A percentile compares a stretch with the other conserved stretches of the same genome.
Conservation (phyloP, 2,888 invertebrate species). For the Lithophane socia region DNA sequence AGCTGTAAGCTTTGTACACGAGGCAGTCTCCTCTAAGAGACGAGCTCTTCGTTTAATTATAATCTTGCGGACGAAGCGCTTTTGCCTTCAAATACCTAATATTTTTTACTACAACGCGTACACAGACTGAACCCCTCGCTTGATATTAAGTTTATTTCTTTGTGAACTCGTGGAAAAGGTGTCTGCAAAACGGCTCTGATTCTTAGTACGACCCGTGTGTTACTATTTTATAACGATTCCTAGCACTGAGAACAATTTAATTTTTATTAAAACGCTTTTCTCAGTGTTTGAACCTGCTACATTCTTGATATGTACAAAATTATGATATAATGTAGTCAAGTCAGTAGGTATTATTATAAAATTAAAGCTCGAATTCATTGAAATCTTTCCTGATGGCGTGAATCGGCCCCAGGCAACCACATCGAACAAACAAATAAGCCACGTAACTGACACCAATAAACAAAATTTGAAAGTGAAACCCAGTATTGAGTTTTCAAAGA, state of each 20-base stretch:
- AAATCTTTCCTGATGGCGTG: slow-evolving; percentile 20
- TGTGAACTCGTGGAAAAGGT: slow-evolving; percentile 25
- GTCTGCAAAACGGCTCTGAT: slow-evolving; percentile 18
- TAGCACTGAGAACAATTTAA: background rate
- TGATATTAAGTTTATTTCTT: slow-evolving; percentile 29
- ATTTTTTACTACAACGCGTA: slow-evolving; percentile 23
- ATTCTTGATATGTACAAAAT: background rate
- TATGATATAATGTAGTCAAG: background rate
- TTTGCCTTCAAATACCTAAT: slow-evolving; percentile 36
- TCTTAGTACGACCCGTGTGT: slow-evolving; percentile 22
- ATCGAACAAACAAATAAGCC: slow-evolving; percentile 58
- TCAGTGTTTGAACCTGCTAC: background rate
- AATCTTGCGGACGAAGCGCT: slow-evolving; percentile 30
- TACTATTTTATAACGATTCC: slow-evolving; percentile 17
- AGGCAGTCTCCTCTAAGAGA: slow-evolving; percentile 20
- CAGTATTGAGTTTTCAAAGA: slow-evolving; percentile 44
- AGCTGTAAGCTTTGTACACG: slow-evolving; percentile 10
- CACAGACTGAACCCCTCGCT: slow-evolving; percentile 11
- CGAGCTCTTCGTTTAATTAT: slow-evolving; percentile 40
- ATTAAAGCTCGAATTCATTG: slow-evolving; percentile 8
- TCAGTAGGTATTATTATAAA: slow-evolving; percentile 5
- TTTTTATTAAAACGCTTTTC: background rate
- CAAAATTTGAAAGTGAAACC: slow-evolving; percentile 57
- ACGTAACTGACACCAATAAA: slow-evolving; percentile 54
- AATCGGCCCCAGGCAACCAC: slow-evolving; percentile 37